Evolutionary conservation across 2,888 invertebrate species (phyloP).

Genomic region (Drosophila borborema): DNA sequence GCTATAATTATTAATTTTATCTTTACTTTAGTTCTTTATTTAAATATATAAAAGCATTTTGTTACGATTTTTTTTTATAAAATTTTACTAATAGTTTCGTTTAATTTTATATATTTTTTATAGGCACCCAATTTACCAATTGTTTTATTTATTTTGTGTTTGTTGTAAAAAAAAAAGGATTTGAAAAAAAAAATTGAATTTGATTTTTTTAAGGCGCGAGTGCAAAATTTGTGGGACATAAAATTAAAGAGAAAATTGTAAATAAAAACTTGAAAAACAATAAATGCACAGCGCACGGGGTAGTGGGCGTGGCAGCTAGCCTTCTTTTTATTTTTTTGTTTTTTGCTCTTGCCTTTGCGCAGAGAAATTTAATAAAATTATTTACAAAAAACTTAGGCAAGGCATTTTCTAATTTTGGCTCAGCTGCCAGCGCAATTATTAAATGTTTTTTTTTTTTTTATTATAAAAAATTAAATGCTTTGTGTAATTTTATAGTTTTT

Average conservation of each 20-base stretch:
- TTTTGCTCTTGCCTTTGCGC: constrained; percentile 38
- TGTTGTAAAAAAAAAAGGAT: not conserved
- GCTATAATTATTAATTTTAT: constrained; percentile 50
- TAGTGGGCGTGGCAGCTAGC: constrained; percentile 32
- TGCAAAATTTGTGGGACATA: constrained; percentile 35
- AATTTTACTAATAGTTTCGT: constrained; percentile 82
- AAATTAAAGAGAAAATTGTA: constrained; percentile 8
- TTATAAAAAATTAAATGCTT: constrained; percentile 50
- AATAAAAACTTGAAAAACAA: constrained; percentile 23
- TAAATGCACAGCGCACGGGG: constrained; percentile 25
- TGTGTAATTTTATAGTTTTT: constrained; percentile 31
- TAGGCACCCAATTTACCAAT: constrained; percentile 85
- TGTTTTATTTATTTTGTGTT: constrained; percentile 58
- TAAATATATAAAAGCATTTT: constrained; percentile 70
- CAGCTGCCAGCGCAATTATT: constrained; percentile 24
- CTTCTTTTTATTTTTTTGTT: not conserved
- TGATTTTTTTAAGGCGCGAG: constrained; percentile 35
- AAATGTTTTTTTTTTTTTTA: constrained; percentile 13
- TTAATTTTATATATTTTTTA: constrained; percentile 76
- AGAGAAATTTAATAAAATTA: constrained; percentile 80
- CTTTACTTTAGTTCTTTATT: constrained; percentile 61
- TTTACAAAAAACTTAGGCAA: constrained; percentile 70
- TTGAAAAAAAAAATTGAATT: not conserved
- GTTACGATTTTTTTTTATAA: constrained; percentile 67
- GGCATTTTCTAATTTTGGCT: constrained; percentile 1